phyloP scores from a whole-genome alignment of 1,140 invertebrate genomes.

The Listronotus bonariensis region DNA sequence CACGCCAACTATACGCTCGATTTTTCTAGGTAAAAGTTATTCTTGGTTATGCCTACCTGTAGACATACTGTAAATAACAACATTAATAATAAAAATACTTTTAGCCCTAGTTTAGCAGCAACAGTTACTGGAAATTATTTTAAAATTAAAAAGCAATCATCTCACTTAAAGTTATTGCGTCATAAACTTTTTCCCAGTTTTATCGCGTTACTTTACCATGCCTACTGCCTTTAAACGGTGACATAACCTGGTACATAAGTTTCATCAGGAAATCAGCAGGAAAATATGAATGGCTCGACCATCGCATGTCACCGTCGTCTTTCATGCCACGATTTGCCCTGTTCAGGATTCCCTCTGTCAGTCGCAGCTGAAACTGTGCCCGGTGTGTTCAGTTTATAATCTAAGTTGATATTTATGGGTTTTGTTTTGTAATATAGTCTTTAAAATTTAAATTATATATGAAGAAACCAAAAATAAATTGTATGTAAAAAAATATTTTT shows the following conservation, averaged over 20 bases:
- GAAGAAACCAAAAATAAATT: too few species aligned
- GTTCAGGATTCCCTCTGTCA: conserved; percentile 6
- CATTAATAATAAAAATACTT: too few species aligned
- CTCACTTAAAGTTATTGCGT: not conserved
- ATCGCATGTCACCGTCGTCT: conserved; percentile 32
- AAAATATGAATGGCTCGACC: conserved; percentile 31
- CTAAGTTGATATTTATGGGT: not conserved
- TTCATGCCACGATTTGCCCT: conserved; percentile 17
- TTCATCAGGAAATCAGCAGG: conserved; percentile 1
- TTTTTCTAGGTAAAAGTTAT: too few species aligned
- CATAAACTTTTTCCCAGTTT: not conserved
- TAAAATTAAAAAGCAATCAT: too few species aligned
- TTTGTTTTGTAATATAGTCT: not conserved
- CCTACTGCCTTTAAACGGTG: not conserved
- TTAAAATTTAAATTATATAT: too few species aligned
- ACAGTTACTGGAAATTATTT: too few species aligned
- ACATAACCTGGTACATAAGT: conserved; percentile 23
- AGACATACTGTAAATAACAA: too few species aligned
- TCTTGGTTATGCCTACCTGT: too few species aligned
- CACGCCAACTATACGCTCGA: too few species aligned
- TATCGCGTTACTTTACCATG: not conserved
- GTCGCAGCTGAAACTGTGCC: conserved; percentile 4
- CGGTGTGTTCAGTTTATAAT: not conserved
- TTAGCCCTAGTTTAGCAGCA: too few species aligned
- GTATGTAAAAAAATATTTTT: too few species aligned